Percentiles rank a stretch among this genome's conserved stretches.
Evolutionary conservation across 2,888 invertebrate species (phyloP).

Genomic region (Acleris cristana): DNA sequence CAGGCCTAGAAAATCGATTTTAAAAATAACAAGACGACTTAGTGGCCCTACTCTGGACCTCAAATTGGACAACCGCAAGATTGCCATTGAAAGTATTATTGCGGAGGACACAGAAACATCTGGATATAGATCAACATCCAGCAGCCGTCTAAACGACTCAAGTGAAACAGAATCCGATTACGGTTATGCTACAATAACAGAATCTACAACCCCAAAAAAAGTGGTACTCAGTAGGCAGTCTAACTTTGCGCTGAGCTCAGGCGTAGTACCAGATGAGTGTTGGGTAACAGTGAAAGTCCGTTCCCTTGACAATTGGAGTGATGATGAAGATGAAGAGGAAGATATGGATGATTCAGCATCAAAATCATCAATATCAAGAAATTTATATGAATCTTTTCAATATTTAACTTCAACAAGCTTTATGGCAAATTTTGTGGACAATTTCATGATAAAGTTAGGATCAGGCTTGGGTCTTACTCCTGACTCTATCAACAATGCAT

Average conservation of each 20-base stretch:
- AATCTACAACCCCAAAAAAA: slow-evolving; percentile 83
- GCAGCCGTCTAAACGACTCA: slow-evolving; percentile 70
- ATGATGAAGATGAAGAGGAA: slow-evolving; percentile 74
- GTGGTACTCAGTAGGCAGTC: slow-evolving; percentile 72
- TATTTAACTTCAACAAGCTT: slow-evolving; percentile 87
- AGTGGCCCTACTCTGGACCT: slow-evolving; percentile 56
- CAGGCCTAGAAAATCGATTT: slow-evolving; percentile 68
- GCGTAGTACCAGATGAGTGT: slow-evolving; percentile 79
- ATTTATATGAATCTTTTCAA: slow-evolving; percentile 72
- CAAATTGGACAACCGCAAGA: slow-evolving; percentile 44
- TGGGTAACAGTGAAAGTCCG: slow-evolving; percentile 76
- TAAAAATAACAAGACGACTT: slow-evolving; percentile 60
- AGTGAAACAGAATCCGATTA: slow-evolving; percentile 85
- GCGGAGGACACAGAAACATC: slow-evolving; percentile 80
- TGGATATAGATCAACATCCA: slow-evolving; percentile 81
- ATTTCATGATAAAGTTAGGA: slow-evolving; percentile 85
- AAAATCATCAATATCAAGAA: slow-evolving; percentile 59
- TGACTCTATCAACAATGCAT: slow-evolving; percentile 79
- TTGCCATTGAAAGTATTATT: slow-evolving; percentile 51
- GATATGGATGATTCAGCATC: slow-evolving; percentile 58
- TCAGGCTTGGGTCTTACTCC: slow-evolving; percentile 82
- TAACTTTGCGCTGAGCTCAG: slow-evolving; percentile 67
- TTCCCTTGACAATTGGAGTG: slow-evolving; percentile 65
- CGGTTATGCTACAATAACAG: slow-evolving; percentile 85
- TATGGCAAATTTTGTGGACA: slow-evolving; percentile 87